phyloP scores from a whole-genome alignment of 2,113 vertebrate genomes.

The Brachyhypopomus gauderio region DNA sequence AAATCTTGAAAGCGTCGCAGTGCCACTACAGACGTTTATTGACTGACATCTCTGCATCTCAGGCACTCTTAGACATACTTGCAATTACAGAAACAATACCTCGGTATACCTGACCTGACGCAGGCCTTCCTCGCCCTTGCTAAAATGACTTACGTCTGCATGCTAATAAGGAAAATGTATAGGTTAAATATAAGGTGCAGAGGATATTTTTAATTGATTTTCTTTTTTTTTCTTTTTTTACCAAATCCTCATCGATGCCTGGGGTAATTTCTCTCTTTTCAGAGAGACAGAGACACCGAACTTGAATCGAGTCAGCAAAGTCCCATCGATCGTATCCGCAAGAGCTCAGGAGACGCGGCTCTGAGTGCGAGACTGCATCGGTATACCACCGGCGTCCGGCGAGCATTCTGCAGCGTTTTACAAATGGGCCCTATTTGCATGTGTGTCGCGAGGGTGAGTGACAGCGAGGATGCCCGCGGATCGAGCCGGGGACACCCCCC shows the following conservation, averaged over 20 bases:
- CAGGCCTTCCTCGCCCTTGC: background rate
- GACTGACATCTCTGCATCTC: conserved; percentile 15
- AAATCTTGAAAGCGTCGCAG: conserved; percentile 14
- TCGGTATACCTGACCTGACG: background rate
- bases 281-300: conserved; percentile 15
- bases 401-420: conserved; percentile 68
- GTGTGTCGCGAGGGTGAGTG: conserved; percentile 62
- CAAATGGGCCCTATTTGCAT: conserved; percentile 73
- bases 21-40: background rate
- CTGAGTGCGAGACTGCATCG: conserved; percentile 57
- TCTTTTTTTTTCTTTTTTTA: too few relatives aligned
- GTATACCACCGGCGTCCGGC: conserved; percentile 66
- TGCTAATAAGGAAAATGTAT: conserved; percentile 14
- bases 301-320: conserved; percentile 70
- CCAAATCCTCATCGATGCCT: conserved; percentile 24
- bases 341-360: conserved; percentile 58
- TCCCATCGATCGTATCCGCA: conserved; percentile 73
- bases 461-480: conserved; percentile 73
- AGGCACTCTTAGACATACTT: background rate
- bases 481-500: conserved; percentile 76
- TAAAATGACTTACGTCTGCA: conserved; percentile 16
- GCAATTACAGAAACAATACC: conserved; percentile 1
- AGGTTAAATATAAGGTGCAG: conserved; percentile 17
- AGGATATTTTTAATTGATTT: conserved; percentile 18
- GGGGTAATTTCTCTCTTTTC: conserved; percentile 18